Conservation (phyloP, 2,888 invertebrate genomes). For the Ectropis crepuscularia region DNA sequence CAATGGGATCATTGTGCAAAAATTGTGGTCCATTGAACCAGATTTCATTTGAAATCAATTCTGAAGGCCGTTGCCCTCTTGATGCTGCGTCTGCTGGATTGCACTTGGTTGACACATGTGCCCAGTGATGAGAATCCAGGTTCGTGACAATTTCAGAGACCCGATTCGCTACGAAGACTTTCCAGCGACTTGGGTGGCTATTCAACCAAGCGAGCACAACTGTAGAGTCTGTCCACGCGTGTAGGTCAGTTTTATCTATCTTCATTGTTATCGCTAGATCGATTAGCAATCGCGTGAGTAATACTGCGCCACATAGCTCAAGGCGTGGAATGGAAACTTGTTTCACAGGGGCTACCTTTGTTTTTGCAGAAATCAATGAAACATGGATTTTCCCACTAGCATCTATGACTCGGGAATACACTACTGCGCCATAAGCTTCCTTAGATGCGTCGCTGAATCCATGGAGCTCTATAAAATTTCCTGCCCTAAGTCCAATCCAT, state of each 20-base stretch:
- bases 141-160: constrained; percentile 30
- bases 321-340: neutral
- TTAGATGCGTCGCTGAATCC: no score
- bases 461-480: no score
- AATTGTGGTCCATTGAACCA: neutral
- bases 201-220: no score
- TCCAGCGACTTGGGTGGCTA: constrained; percentile 33
- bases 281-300: neutral
- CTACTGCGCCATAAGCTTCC: no score
- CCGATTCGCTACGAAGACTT: constrained; percentile 31
- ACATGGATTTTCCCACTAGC: no score
- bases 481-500: no score
- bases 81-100: constrained; percentile 36
- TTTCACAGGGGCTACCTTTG: neutral
- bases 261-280: neutral
- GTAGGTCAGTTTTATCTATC: constrained; percentile 1
- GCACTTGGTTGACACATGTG: constrained; percentile 18
- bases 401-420: no score
- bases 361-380: no score
- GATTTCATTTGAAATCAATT: neutral
- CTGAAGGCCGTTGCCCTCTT: constrained; percentile 8
- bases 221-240: no score
- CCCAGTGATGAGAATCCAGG: constrained; percentile 24
- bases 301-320: neutral
- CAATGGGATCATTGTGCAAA: neutral